Base-by-base conservation (phyloP, 2,113 vertebrate genomes). In the Anas platyrhynchos region DNA sequence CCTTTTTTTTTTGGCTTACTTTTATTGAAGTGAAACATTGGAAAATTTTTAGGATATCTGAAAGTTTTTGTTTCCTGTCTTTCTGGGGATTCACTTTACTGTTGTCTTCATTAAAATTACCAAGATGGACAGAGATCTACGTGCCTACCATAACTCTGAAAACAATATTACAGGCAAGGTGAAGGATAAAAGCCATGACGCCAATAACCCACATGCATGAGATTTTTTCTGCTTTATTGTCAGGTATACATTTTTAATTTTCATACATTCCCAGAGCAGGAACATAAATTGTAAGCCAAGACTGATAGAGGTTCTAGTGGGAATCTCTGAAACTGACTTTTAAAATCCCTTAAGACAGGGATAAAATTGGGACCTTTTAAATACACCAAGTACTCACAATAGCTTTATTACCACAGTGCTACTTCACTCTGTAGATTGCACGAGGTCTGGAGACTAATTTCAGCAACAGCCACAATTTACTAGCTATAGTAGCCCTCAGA, bases 401-500 rank as follows among this genome's bases (percentile, higher is more conserved):
- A 95, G 94, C 96, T 98, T 98, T 98, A 98, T 98, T 97, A 96
- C 93, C 54, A 5, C 91, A 74, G 81, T 93, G 93, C 89, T 97
- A 88, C 97, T 97, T 97, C 96, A 97, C 96, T 96, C 93, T 83
- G 87, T 97, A 97, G 97, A 97, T 98, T 98, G 97, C 94, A 91
- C 0, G n/a, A 97, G 89, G 95, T 94, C 97, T 97, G 82, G 98
- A 98, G 98, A 98, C 97, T 98, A 98, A 98, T 98, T 98, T 97
- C 97, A 91, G 97, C 97, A 98, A 97, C 96, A 98, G 94, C 94
- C 95, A 98, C 98, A 97, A 98, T 98, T 98, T 98, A 98, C 98
- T 97, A 97, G 97, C 97, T 97, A 81, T 97, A 97, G 96, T 96
- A 98, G 95, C 97, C 96, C 98, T 98, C 97, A 98, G 98, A 98